Percentiles rank a stretch among this genome's conserved stretches.
phyloP scores from a whole-genome alignment of 2,113 vertebrate species.

The Dipodomys stephensi region DNA sequence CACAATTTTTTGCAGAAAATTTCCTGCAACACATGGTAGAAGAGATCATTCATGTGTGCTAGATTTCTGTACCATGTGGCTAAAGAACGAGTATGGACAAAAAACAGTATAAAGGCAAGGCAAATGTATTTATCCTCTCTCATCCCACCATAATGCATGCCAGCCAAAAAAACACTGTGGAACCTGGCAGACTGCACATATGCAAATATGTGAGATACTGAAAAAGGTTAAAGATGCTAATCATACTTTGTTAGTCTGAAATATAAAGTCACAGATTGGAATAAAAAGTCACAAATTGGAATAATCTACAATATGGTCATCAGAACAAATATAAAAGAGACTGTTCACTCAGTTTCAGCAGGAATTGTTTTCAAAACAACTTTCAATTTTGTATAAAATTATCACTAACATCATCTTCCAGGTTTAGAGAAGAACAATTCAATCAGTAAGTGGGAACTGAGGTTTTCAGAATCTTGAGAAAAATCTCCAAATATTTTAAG shows the following conservation, averaged over 20 bases:
- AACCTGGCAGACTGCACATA: constrained; percentile 73
- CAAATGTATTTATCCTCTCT: constrained; percentile 80
- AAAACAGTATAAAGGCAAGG: constrained; percentile 73
- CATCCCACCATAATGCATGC: constrained; percentile 72
- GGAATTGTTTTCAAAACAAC: constrained; percentile 65
- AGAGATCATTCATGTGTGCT: constrained; percentile 56
- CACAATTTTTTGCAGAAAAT: constrained; percentile 42
- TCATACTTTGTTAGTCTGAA: constrained; percentile 74
- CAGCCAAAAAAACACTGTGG: constrained; percentile 66
- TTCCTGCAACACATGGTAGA: constrained; percentile 54
- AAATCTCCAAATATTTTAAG: constrained; percentile 40
- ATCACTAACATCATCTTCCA: constrained; percentile 58
- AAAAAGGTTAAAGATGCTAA: constrained; percentile 81
- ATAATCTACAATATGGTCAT: constrained; percentile 68
- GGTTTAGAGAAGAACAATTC: constrained; percentile 51
- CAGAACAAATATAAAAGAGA: constrained; percentile 73
- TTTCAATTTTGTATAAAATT: constrained; percentile 59
- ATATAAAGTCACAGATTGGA: constrained; percentile 71
- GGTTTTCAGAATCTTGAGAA: constrained; percentile 29
- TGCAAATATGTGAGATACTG: constrained; percentile 78
- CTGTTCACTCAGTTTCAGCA: constrained; percentile 55
- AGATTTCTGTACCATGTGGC: constrained; percentile 60
- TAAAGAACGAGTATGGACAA: constrained; percentile 67
- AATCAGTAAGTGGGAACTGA: constrained; percentile 53
- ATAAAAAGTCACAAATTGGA: constrained; percentile 72